Evolutionary conservation across 2,888 invertebrate genomes (phyloP).

Genomic region (Cyclophora albipunctata): DNA sequence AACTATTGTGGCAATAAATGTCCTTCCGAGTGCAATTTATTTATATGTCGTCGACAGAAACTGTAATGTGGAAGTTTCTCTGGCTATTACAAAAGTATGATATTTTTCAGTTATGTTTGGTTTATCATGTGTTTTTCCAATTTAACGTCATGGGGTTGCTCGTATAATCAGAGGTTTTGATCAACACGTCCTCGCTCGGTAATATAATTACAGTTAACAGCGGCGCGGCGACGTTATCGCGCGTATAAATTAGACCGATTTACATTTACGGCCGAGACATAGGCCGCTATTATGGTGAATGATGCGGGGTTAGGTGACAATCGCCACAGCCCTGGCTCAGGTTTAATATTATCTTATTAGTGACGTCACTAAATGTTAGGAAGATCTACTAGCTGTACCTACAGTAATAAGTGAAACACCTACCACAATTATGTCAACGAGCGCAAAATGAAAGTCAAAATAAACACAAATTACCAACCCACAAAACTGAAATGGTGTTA

Average conservation of each 20-base stretch:
- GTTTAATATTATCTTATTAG: too few species aligned
- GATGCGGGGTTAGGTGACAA: constrained; percentile 59
- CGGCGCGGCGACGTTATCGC: constrained; percentile 73
- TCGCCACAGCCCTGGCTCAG: constrained; percentile 27
- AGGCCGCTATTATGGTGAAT: constrained; percentile 66
- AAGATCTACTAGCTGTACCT: too few species aligned
- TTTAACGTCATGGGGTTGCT: constrained; percentile 37
- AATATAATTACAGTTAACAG: constrained; percentile 75
- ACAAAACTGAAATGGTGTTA: constrained; percentile 1
- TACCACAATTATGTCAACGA: neutral
- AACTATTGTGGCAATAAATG: constrained; percentile 11
- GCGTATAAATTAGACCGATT: constrained; percentile 74
- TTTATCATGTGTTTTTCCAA: constrained; percentile 42
- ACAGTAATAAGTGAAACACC: constrained; percentile 29
- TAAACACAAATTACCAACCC: too few species aligned
- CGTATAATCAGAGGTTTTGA: constrained; percentile 69
- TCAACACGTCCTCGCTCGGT: constrained; percentile 73
- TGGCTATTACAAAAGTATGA: constrained; percentile 10
- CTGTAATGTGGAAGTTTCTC: constrained; percentile 11
- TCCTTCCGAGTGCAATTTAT: constrained; percentile 6
- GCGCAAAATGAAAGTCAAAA: too few species aligned
- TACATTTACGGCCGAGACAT: constrained; percentile 71
- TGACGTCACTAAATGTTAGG: too few species aligned
- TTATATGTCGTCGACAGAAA: constrained; percentile 7
- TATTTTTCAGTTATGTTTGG: constrained; percentile 23